These are phyloP conservation scores for Nomada hirtipes DNA, from an alignment of 2,888 invertebrate species.

Conservation along the genomic window DNA sequence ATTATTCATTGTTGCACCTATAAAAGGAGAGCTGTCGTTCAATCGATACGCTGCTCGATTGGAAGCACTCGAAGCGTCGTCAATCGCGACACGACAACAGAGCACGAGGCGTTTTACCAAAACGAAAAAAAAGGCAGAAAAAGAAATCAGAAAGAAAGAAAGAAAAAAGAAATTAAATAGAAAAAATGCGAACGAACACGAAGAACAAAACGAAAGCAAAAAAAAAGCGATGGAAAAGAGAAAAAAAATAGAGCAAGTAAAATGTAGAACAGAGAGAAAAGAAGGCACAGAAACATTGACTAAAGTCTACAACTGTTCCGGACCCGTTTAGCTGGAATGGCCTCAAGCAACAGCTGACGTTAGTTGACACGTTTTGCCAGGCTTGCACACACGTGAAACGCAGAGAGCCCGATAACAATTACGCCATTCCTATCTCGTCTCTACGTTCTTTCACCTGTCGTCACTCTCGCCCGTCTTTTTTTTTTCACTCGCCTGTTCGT, in stretches of 20 bases:
- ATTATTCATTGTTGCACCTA: conserved; percentile 22
- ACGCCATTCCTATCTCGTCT: conserved; percentile 60
- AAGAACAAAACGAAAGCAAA: conserved; percentile 25
- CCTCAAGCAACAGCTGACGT: conserved; percentile 83
- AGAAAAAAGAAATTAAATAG: neutral
- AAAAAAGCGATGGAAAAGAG: neutral
- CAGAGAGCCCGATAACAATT: conserved; percentile 68
- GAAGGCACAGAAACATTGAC: conserved; percentile 65
- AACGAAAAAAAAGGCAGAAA: neutral
- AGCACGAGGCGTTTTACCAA: neutral
- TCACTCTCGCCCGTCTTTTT: conserved; percentile 50
- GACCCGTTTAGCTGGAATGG: conserved; percentile 82
- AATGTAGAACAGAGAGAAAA: conserved; percentile 54
- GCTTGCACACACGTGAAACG: conserved; percentile 66
- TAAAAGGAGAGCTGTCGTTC: neutral
- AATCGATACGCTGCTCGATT: conserved; percentile 21
- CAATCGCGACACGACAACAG: conserved; percentile 33
- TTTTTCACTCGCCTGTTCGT: conserved; percentile 13
- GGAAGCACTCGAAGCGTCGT: conserved; percentile 23
- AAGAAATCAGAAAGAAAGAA: too few species aligned
- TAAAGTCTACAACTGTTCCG: conserved; percentile 70
- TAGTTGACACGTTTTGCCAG: conserved; percentile 80
- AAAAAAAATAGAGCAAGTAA: conserved; percentile 28
- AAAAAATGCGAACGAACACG: neutral
- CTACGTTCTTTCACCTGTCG: conserved; percentile 57